Conservation (phyloP, 2,113 vertebrate species). For the Anolis carolinensis region DNA sequence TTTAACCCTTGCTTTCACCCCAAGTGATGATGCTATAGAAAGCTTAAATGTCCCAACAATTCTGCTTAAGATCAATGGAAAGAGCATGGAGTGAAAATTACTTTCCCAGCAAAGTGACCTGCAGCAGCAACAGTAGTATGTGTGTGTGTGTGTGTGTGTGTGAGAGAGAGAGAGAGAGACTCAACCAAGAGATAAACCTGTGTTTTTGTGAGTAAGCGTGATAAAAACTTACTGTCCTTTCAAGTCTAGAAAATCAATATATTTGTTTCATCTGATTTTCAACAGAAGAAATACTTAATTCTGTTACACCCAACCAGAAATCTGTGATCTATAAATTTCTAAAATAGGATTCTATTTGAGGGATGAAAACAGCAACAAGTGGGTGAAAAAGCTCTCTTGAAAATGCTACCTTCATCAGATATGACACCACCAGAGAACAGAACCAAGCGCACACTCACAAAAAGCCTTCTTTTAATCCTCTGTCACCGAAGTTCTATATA, state of each 20-base stretch:
- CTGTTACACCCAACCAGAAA: neutral
- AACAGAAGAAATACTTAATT: neutral
- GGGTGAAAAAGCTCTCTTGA: constrained; percentile 39
- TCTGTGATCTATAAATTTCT: neutral
- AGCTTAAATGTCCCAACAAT: too few relatives aligned
- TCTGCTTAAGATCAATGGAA: too few relatives aligned
- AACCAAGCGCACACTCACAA: constrained; percentile 36
- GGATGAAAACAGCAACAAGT: constrained; percentile 24
- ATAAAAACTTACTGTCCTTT: neutral
- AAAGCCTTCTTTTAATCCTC: constrained; percentile 45
- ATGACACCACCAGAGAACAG: neutral
- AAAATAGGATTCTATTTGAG: neutral
- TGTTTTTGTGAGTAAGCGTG: too few relatives aligned
- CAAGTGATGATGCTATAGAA: too few relatives aligned
- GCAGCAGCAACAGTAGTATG: too few relatives aligned
- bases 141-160: too few relatives aligned
- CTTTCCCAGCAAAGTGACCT: too few relatives aligned
- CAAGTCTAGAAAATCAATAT: neutral
- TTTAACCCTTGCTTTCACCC: too few relatives aligned
- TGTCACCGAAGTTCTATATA: constrained; percentile 7
- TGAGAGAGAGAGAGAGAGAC: too few relatives aligned
- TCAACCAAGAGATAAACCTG: too few relatives aligned
- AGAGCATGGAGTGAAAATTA: too few relatives aligned
- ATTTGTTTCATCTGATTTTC: neutral
- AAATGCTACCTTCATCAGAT: neutral